These are phyloP conservation scores for Myotis davidii DNA, from an alignment of 2,113 vertebrate genomes.

Conservation along the genomic window DNA sequence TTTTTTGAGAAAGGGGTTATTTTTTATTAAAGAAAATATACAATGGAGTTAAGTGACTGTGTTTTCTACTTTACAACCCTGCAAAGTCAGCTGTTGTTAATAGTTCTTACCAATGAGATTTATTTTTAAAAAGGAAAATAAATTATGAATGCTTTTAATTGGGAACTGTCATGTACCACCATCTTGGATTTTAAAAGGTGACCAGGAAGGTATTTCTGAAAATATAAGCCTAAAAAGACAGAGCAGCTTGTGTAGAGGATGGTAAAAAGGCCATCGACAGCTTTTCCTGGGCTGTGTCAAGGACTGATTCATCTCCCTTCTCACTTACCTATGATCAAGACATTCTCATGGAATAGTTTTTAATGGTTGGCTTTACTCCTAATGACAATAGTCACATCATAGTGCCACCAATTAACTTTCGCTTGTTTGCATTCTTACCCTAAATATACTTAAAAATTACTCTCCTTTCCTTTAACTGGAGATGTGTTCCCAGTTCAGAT, in stretches of 20 bases:
- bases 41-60: neutral
- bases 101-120: neutral
- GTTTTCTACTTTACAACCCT: neutral
- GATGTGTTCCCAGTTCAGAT: neutral
- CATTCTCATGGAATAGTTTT: neutral
- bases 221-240: neutral
- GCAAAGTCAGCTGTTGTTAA: neutral
- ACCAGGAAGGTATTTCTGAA: neutral
- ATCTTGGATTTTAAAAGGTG: constrained; percentile 39
- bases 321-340: neutral
- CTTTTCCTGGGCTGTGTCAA: neutral
- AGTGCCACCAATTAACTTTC: neutral
- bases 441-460: constrained; percentile 19
- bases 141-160: neutral
- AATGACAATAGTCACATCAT: neutral
- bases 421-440: neutral
- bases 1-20: neutral
- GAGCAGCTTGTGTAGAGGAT: neutral
- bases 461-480: neutral
- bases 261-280: neutral
- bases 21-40: constrained; percentile 7
- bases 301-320: neutral
- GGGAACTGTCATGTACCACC: neutral
- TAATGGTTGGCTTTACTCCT: neutral
- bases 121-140: neutral